Conservation (phyloP, 2,113 vertebrate genomes). For the Theropithecus gelada region DNA sequence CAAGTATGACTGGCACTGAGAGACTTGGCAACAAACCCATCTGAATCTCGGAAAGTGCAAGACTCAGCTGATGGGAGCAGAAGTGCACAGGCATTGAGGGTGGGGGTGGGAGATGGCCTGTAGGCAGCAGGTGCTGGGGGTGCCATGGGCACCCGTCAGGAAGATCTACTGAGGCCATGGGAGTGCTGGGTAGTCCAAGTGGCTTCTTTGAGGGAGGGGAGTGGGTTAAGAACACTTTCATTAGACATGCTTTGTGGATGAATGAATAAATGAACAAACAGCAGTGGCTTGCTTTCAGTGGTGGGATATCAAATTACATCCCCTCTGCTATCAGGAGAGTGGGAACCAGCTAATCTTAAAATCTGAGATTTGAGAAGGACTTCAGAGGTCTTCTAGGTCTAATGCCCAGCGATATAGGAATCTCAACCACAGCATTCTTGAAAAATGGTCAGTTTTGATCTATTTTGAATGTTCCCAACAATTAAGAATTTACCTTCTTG, state of each 20-base stretch:
- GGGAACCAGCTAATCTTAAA: neutral
- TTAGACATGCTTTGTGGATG: neutral
- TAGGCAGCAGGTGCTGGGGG: neutral
- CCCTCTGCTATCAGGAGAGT: neutral
- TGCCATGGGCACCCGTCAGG: neutral
- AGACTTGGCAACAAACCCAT: constrained; percentile 61
- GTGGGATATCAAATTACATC: neutral
- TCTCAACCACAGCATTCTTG: neutral
- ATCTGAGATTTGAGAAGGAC: neutral
- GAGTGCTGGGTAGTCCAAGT: neutral
- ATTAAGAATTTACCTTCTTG: neutral
- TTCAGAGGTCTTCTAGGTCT: neutral
- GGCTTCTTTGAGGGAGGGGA: neutral
- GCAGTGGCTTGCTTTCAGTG: neutral
- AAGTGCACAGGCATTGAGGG: neutral
- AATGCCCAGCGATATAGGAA: neutral
- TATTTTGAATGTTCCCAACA: neutral
- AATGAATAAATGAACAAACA: neutral
- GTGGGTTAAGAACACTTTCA: neutral
- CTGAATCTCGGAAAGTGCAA: constrained; percentile 49
- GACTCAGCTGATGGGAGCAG: constrained; percentile 47
- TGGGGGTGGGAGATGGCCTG: neutral
- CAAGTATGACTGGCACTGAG: constrained; percentile 68
- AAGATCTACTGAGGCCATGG: too few species aligned
- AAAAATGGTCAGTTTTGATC: neutral